Percentiles rank a stretch among this genome's conserved stretches.
phyloP scores from a whole-genome alignment of 2,888 invertebrate genomes.

The Abscondita cerata region DNA sequence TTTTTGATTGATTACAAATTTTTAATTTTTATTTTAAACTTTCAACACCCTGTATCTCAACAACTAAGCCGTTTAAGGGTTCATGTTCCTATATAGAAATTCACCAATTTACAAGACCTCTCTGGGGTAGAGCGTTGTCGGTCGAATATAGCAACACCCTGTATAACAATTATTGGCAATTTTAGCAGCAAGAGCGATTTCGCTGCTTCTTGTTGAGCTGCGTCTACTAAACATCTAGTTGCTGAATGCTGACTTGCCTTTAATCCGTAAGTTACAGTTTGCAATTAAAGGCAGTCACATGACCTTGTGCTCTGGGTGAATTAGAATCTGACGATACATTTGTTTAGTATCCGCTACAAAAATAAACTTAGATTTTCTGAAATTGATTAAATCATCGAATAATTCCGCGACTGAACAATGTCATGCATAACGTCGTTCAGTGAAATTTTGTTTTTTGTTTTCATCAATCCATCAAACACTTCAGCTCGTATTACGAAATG shows the following conservation, averaged over 20 bases:
- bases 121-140: too few species aligned
- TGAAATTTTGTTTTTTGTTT: conserved; percentile 5
- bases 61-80: too few species aligned
- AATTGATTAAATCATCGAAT: conserved; percentile 10
- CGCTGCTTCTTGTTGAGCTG: neutral
- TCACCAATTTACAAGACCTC: too few species aligned
- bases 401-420: conserved; percentile 4
- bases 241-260: neutral
- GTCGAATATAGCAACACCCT: too few species aligned
- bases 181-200: neutral
- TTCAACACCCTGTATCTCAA: too few species aligned
- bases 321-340: conserved; percentile 8
- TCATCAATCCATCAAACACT: conserved; percentile 15
- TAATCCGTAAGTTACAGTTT: too few species aligned
- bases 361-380: conserved; percentile 1
- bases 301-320: too few species aligned
- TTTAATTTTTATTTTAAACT: too few species aligned
- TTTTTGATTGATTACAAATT: too few species aligned
- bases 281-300: too few species aligned
- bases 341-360: conserved; percentile 4
- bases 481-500: conserved; percentile 9
- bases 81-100: too few species aligned
- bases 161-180: conserved; percentile 8
- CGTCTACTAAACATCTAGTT: conserved; percentile 4
- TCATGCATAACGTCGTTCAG: too few species aligned